phyloP scores from a whole-genome alignment of 2,888 invertebrate species.

The Gymnocheta viridis region DNA sequence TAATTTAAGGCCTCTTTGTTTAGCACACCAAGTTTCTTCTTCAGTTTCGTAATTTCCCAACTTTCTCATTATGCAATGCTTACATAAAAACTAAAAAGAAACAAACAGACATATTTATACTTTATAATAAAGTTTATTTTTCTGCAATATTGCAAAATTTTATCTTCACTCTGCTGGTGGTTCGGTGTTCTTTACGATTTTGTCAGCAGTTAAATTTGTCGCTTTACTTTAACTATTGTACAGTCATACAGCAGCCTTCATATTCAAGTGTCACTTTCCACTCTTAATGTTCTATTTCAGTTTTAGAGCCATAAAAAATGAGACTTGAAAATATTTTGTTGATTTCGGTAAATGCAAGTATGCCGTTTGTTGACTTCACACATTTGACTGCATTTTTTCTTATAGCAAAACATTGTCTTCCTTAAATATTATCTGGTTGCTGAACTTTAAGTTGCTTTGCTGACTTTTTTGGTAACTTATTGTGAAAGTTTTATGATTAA shows the following conservation, averaged over 20 bases:
- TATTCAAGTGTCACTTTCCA: neutral
- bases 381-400: slow-evolving; percentile 11
- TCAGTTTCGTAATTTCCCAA: neutral
- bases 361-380: slow-evolving; percentile 33
- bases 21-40: no score
- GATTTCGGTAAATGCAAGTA: slow-evolving; percentile 23
- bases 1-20: no score
- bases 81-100: neutral
- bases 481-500: slow-evolving; percentile 38
- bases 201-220: slow-evolving; percentile 60
- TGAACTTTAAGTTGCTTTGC: neutral
- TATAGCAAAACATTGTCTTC: neutral
- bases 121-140: slow-evolving; percentile 10
- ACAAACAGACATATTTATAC: neutral
- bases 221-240: slow-evolving; percentile 43
- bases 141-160: slow-evolving; percentile 37
- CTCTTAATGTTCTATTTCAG: slow-evolving; percentile 33
- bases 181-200: slow-evolving; percentile 35
- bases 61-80: neutral
- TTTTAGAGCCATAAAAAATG: neutral
- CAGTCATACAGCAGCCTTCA: slow-evolving; percentile 12
- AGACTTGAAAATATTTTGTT: slow-evolving; percentile 11
- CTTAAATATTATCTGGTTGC: neutral
- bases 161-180: slow-evolving; percentile 4
- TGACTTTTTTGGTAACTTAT: slow-evolving; percentile 22